phyloP scores from a whole-genome alignment of 2,113 vertebrate genomes.

The Prietella phreatophila region DNA sequence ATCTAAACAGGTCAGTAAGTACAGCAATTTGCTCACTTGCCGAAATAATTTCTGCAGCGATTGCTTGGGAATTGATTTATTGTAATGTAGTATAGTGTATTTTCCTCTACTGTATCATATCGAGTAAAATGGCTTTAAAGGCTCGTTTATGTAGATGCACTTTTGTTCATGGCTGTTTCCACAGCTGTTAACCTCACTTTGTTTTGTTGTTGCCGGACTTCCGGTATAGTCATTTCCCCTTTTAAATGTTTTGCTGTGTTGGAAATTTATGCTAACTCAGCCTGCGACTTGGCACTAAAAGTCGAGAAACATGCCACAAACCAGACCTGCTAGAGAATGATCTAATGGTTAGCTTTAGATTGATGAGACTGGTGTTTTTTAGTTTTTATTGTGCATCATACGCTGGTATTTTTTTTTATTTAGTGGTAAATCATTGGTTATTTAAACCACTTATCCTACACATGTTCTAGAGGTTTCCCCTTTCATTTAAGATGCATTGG shows the following conservation, averaged over 20 bases:
- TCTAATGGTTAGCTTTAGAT: neutral
- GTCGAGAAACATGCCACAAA: neutral
- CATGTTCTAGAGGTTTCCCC: neutral
- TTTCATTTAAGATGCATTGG: neutral
- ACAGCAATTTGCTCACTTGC: neutral
- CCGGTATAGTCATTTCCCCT: neutral
- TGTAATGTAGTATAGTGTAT: neutral
- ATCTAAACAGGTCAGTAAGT: neutral
- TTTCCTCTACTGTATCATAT: neutral
- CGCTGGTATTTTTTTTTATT: neutral
- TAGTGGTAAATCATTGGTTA: neutral
- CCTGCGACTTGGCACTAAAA: constrained; percentile 33
- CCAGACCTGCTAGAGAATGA: neutral
- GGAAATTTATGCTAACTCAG: neutral
- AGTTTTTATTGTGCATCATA: neutral
- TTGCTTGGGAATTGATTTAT: neutral
- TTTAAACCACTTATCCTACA: neutral
- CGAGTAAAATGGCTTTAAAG: neutral
- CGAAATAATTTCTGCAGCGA: neutral
- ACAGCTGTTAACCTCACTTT: constrained; percentile 35
- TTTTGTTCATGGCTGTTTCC: constrained; percentile 28
- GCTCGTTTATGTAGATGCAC: neutral
- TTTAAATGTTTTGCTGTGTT: constrained; percentile 32
- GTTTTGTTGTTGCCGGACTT: constrained; percentile 32
- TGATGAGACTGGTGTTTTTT: neutral